Evolutionary conservation across 2,113 vertebrate species (phyloP).

Genomic region (Montifringilla adamsi): DNA sequence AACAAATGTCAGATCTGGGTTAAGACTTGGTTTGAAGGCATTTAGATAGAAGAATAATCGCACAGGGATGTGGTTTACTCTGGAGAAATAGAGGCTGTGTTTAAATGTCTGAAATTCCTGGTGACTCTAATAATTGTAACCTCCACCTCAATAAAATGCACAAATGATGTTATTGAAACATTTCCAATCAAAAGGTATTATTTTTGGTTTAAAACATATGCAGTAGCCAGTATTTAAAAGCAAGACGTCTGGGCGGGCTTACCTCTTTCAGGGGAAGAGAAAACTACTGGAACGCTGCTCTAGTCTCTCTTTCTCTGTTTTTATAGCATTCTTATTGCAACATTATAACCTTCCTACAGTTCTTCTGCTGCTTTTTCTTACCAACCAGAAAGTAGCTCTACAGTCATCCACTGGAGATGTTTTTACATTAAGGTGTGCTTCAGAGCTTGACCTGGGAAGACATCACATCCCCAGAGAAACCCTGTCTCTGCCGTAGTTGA

Average conservation of each 20-base stretch:
- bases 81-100: slow-evolving; percentile 71
- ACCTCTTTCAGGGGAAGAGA: slow-evolving; percentile 61
- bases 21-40: slow-evolving; percentile 63
- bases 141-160: slow-evolving; percentile 75
- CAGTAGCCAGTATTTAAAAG: slow-evolving; percentile 64
- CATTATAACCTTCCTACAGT: not conserved
- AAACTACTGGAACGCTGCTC: slow-evolving; percentile 40
- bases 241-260: slow-evolving; percentile 60
- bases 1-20: slow-evolving; percentile 56
- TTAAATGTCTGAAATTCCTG: slow-evolving; percentile 76
- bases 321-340: slow-evolving; percentile 21
- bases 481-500: not conserved
- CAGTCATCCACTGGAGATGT: not conserved
- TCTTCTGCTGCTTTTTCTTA: not conserved
- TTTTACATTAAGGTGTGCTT: not conserved
- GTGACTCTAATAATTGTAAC: slow-evolving; percentile 76
- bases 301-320: slow-evolving; percentile 34
- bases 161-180: slow-evolving; percentile 72
- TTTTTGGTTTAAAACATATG: slow-evolving; percentile 75
- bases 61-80: slow-evolving; percentile 73
- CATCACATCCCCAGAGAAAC: not conserved
- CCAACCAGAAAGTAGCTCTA: not conserved
- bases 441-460: not conserved
- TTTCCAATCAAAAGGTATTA: slow-evolving; percentile 75
- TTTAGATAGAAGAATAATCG: slow-evolving; percentile 77